Conservation (phyloP, 2,113 vertebrate genomes). For the Platichthys stellatus region DNA sequence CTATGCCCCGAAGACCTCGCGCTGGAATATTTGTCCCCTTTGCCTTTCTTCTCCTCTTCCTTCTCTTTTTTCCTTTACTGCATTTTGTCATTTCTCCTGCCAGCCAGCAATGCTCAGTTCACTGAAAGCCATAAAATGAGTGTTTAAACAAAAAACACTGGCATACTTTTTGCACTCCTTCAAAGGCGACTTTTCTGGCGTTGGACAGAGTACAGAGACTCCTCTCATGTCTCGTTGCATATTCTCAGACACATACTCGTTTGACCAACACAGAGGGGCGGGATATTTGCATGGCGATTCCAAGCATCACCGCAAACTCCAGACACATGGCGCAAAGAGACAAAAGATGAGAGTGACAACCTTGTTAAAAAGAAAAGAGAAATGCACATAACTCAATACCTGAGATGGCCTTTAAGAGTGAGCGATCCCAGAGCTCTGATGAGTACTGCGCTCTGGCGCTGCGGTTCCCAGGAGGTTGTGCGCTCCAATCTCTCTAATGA, state of each 20-base stretch:
- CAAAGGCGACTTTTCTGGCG: constrained; percentile 64
- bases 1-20: constrained; percentile 50
- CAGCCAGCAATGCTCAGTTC: constrained; percentile 57
- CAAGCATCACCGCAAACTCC: constrained; percentile 45
- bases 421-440: constrained; percentile 57
- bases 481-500: constrained; percentile 78
- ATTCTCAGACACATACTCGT: constrained; percentile 56
- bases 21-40: constrained; percentile 51
- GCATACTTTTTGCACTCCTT: constrained; percentile 58
- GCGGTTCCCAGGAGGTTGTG: constrained; percentile 68
- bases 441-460: constrained; percentile 42
- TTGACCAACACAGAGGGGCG: constrained; percentile 32
- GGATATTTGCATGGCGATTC: constrained; percentile 35
- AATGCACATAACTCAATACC: constrained; percentile 58
- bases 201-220: constrained; percentile 45
- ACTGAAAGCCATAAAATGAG: constrained; percentile 66
- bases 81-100: constrained; percentile 68
- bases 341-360: constrained; percentile 32
- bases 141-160: constrained; percentile 73
- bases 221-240: constrained; percentile 51
- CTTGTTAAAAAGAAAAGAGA: constrained; percentile 6
- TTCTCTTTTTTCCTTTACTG: constrained; percentile 24
- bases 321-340: constrained; percentile 44
- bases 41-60: constrained; percentile 37
- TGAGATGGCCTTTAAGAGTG: constrained; percentile 50